phyloP scores from a whole-genome alignment of 2,888 invertebrate species.

The Norana najaformis region DNA sequence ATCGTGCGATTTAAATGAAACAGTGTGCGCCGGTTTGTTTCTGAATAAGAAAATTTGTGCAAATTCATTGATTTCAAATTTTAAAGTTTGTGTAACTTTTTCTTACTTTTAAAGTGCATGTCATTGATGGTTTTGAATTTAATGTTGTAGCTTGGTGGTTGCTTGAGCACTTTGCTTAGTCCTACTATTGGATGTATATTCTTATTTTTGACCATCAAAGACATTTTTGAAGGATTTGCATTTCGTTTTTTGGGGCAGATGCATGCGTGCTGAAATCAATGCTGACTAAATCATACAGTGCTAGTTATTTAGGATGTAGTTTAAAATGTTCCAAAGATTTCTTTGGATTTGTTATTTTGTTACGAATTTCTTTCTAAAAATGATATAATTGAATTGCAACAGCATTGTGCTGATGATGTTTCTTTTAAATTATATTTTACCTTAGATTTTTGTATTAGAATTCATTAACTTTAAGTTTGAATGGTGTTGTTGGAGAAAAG shows the following conservation, averaged over 20 bases:
- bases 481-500: not conserved
- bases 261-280: not conserved
- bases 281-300: too few relatives aligned
- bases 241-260: not conserved
- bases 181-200: not conserved
- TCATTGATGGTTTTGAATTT: not conserved
- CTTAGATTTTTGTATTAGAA: not conserved
- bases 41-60: not conserved
- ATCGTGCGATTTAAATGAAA: not conserved
- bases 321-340: conserved; percentile 3
- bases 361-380: not conserved
- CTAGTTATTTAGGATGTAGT: not conserved
- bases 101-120: not conserved
- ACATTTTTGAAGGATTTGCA: not conserved
- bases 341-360: not conserved
- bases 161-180: too few relatives aligned
- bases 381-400: not conserved
- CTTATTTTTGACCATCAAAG: not conserved
- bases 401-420: not conserved
- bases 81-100: not conserved
- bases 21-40: not conserved
- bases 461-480: not conserved
- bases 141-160: too few relatives aligned
- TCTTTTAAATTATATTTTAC: not conserved
- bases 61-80: not conserved